These are phyloP conservation scores for Zaprionus kolodkinae DNA, from an alignment of 1,140 invertebrate species.

Conservation along the genomic window DNA sequence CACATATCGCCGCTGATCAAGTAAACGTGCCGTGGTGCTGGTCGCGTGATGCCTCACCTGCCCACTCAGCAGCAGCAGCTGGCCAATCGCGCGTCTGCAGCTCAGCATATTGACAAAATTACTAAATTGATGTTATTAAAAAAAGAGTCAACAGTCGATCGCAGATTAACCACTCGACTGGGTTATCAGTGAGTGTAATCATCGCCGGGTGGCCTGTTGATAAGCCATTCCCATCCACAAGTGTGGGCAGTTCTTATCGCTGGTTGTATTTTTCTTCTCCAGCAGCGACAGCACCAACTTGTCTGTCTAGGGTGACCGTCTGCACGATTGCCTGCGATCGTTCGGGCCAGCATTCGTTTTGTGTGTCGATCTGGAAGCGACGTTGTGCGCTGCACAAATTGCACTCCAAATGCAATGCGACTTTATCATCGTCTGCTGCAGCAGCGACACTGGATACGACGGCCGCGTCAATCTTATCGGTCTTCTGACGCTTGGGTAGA, in stretches of 20 bases:
- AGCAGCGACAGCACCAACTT: background rate
- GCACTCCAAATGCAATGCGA: conserved; percentile 49
- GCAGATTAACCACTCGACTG: conserved; percentile 16
- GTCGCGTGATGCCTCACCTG: conserved; percentile 25
- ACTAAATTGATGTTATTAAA: conserved; percentile 37
- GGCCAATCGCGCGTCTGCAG: conserved; percentile 65
- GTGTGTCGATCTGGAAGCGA: conserved; percentile 30
- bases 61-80: conserved; percentile 23
- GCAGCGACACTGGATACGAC: background rate
- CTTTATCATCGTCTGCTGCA: background rate
- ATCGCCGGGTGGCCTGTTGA: conserved; percentile 15
- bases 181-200: conserved; percentile 10
- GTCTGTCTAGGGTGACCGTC: conserved; percentile 28
- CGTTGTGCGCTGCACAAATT: conserved; percentile 49
- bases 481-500: conserved; percentile 1
- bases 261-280: background rate
- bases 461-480: too few species aligned
- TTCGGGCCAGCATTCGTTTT: conserved; percentile 63
- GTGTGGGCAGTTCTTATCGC: conserved; percentile 21
- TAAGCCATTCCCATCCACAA: conserved; percentile 16
- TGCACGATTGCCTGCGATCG: conserved; percentile 48
- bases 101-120: conserved; percentile 59
- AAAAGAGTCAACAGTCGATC: conserved; percentile 29
- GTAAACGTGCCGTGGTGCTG: conserved; percentile 35
- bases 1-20: conserved; percentile 40